phyloP scores from a whole-genome alignment of 2,888 invertebrate species.

The Chymomyza procnemis region DNA sequence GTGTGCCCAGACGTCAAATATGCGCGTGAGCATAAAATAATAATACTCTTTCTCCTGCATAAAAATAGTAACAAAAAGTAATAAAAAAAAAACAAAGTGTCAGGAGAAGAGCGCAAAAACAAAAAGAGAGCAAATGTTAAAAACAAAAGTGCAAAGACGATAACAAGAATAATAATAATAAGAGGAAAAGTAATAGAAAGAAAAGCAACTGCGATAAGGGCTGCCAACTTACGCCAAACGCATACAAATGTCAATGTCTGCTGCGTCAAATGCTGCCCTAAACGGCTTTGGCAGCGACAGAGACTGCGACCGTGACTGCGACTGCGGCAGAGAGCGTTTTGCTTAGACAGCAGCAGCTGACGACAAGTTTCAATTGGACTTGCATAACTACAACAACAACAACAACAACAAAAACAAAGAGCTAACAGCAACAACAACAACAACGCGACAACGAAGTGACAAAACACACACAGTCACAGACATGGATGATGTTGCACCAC shows the following conservation, averaged over 20 bases:
- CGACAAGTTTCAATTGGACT: not conserved
- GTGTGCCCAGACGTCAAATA: not conserved
- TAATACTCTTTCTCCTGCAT: not conserved
- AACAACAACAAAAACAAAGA: slow-evolving; percentile 22
- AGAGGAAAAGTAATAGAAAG: slow-evolving; percentile 10
- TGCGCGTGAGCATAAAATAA: not conserved
- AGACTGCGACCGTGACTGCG: slow-evolving; percentile 11
- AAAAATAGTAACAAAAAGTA: slow-evolving; percentile 13
- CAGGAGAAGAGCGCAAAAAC: too few relatives aligned
- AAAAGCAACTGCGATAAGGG: slow-evolving; percentile 14
- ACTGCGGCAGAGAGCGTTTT: slow-evolving; percentile 19
- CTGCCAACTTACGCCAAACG: slow-evolving; percentile 27
- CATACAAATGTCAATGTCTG: slow-evolving; percentile 56
- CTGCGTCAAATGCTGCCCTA: slow-evolving; percentile 18
- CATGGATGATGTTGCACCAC: slow-evolving; percentile 52
- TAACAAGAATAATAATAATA: slow-evolving; percentile 16
- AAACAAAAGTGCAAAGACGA: slow-evolving; percentile 20
- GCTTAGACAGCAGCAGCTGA: slow-evolving; percentile 6
- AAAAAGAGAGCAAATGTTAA: slow-evolving; percentile 22
- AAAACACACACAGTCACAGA: slow-evolving; percentile 26
- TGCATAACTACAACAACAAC: not conserved
- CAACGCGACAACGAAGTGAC: slow-evolving; percentile 10
- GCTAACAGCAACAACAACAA: slow-evolving; percentile 15
- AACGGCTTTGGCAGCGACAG: slow-evolving; percentile 29
- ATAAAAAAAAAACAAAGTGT: not conserved